Percentiles rank a stretch among this genome's conserved stretches.
Conservation (phyloP, 2,888 invertebrate species). For the Acleris laterana region DNA sequence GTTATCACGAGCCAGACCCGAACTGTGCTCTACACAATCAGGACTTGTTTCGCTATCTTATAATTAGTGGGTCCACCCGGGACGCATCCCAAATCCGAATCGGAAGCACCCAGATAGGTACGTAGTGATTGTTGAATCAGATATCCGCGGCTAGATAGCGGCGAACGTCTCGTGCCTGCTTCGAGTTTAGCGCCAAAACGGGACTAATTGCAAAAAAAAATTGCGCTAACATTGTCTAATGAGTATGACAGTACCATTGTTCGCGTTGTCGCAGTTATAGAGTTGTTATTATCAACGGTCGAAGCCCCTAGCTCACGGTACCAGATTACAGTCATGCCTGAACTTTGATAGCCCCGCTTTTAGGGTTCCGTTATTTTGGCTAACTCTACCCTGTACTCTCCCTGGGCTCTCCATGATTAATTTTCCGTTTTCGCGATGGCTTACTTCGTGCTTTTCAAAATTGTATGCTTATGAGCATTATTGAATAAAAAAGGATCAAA, state of each 20-base stretch:
- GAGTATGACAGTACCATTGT: constrained; percentile 45
- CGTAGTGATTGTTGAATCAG: constrained; percentile 11
- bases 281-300: constrained; percentile 71
- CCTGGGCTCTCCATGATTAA: neutral
- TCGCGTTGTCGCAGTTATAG: constrained; percentile 43
- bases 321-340: constrained; percentile 69
- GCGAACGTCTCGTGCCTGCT: constrained; percentile 12
- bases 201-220: constrained; percentile 35
- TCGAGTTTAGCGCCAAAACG: constrained; percentile 10
- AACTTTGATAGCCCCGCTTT: constrained; percentile 72
- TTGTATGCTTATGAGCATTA: too few relatives aligned
- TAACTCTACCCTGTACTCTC: neutral
- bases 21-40: constrained; percentile 17
- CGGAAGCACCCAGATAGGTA: constrained; percentile 8
- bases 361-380: constrained; percentile 35
- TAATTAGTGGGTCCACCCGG: constrained; percentile 24
- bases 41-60: constrained; percentile 28
- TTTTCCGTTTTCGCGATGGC: neutral
- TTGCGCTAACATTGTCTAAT: constrained; percentile 52
- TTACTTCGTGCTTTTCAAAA: neutral
- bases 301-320: constrained; percentile 71
- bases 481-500: too few relatives aligned
- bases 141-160: constrained; percentile 4
- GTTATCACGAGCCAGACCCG: constrained; percentile 24
- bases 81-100: constrained; percentile 26